Evolutionary conservation across 2,113 vertebrate genomes (phyloP).

Genomic region (Strix aluco): DNA sequence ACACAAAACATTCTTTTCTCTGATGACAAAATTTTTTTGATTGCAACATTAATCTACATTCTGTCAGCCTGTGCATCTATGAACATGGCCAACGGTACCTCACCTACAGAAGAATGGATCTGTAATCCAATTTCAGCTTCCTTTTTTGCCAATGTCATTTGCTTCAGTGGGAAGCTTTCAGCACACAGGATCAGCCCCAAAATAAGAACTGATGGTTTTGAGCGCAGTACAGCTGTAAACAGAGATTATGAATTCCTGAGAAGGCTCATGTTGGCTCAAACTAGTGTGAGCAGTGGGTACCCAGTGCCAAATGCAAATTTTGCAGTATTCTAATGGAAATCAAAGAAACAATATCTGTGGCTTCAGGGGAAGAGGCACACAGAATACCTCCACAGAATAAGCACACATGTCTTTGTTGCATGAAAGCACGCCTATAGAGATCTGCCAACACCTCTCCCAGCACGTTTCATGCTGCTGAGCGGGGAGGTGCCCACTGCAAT

Average conservation of each 20-base stretch:
- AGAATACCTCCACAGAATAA: slow-evolving; percentile 1
- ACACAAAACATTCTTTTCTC: not conserved
- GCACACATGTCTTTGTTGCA: not conserved
- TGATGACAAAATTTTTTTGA: not conserved
- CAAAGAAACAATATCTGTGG: slow-evolving; percentile 28
- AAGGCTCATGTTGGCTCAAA: not conserved
- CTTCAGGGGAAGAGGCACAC: not conserved
- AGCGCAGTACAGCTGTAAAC: not conserved
- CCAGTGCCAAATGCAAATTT: slow-evolving; percentile 22
- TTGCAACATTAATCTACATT: not conserved
- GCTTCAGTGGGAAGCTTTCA: not conserved
- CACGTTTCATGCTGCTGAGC: not conserved
- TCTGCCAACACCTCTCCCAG: not conserved
- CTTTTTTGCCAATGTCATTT: not conserved
- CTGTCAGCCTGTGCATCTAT: not conserved
- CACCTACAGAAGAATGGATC: not conserved
- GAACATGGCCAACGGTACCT: not conserved
- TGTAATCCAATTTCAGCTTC: not conserved
- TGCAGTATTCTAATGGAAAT: slow-evolving; percentile 30
- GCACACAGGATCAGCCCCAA: not conserved
- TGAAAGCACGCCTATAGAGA: not conserved
- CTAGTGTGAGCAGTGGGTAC: not conserved
- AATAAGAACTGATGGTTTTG: not conserved
- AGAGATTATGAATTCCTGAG: slow-evolving; percentile 9
- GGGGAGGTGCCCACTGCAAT: not conserved